Evolutionary conservation across 2,888 invertebrate genomes (phyloP).

Genomic region (Conops quadrifasciatus): DNA sequence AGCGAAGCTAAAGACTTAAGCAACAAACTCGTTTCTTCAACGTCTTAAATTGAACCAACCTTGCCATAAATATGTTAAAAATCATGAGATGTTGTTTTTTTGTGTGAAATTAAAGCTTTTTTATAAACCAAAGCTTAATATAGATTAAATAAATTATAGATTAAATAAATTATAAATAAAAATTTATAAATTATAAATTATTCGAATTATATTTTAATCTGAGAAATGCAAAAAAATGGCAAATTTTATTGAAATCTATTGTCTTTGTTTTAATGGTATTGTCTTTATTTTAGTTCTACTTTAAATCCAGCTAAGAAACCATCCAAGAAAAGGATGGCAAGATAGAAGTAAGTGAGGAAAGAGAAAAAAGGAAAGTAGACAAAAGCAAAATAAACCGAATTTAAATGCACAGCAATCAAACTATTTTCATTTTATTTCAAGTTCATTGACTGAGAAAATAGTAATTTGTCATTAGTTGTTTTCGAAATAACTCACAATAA

Average conservation of each 20-base stretch:
- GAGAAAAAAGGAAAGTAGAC: background rate
- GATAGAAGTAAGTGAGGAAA: background rate
- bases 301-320: too few relatives aligned
- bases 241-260: too few relatives aligned
- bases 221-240: too few relatives aligned
- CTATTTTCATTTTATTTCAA: conserved; percentile 17
- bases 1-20: conserved; percentile 37
- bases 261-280: too few relatives aligned
- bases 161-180: background rate
- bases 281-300: too few relatives aligned
- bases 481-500: conserved; percentile 1
- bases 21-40: conserved; percentile 33
- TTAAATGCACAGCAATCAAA: background rate
- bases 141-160: background rate
- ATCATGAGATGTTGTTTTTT: background rate
- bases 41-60: background rate
- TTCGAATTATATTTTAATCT: too few relatives aligned
- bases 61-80: too few relatives aligned
- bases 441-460: conserved; percentile 21
- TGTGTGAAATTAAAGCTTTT: too few relatives aligned
- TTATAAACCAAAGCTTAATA: background rate
- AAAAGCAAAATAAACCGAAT: background rate
- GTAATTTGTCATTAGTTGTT: background rate
- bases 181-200: background rate
- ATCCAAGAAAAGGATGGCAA: too few relatives aligned